Base-by-base conservation (phyloP, 2,888 invertebrate genomes). In the Trypoxylon attenuatum region DNA sequence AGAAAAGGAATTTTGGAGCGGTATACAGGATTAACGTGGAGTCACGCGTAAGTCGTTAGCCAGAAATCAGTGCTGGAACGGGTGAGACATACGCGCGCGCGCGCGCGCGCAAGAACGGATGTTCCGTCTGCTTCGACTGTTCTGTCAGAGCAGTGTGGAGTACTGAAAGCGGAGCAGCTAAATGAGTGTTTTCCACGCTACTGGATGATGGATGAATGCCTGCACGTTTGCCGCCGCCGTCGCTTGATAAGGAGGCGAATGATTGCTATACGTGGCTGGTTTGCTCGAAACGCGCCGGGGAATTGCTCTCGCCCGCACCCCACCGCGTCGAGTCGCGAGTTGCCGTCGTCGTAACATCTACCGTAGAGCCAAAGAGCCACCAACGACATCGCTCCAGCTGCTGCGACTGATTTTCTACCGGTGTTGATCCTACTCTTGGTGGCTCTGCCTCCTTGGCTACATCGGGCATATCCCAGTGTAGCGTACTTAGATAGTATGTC, bases 171-270 rank as follows among this genome's bases (percentile, higher is more conserved):
- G 59, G 61, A 55, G 68, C 60, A 47, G 58, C 66, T 75, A 76
- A 77, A 74, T 74, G 77, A 76, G 76, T 75, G 79, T 77, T 81
- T 77, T 82, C 79, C 77, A 74, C 77, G 81, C 80, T 80, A 76
- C 79, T 69, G 78, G 78, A 82, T 82, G 82, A 82, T 79, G 79
- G 80, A 82, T 82, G 79, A 81, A 76, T 77, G 69, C 73, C 73
- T 74, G 66, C 75, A 62, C 72, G 69, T 71, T 71, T 27, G 67
- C 71, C 63, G 73, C 70, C 76, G 33, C 33, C 33, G 74, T 73
- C 76, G 70, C 74, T 80, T 80, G 82, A 81, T 81, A 82, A 80
- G 77, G 73, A 76, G 62, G 65, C 74, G 74, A 77, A 74, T 63
- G 77, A 76, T 76, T 60, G 69, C 71, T 74, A 73, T 73, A 77